Evolutionary conservation across 2,888 invertebrate species (phyloP).

Genomic region (Laothoe populi): DNA sequence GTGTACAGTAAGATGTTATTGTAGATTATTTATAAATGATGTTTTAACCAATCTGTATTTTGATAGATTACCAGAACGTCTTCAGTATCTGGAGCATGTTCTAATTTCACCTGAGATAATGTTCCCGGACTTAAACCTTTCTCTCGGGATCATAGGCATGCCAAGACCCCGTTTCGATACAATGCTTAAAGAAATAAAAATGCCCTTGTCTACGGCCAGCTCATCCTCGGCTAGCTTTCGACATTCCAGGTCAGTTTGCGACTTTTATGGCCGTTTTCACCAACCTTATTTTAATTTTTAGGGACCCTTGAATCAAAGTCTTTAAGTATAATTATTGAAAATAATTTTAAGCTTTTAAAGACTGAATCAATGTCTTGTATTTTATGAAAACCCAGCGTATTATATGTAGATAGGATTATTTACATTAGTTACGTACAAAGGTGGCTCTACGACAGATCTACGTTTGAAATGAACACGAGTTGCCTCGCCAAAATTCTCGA

Average conservation of each 20-base stretch:
- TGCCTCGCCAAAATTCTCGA: too few relatives aligned
- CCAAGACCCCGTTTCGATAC: slow-evolving; percentile 77
- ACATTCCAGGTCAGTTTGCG: slow-evolving; percentile 11
- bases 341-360: too few relatives aligned
- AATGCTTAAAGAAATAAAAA: slow-evolving; percentile 61
- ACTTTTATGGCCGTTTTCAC: neutral
- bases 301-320: too few relatives aligned
- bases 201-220: slow-evolving; percentile 25
- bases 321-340: too few relatives aligned
- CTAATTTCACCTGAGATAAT: slow-evolving; percentile 77
- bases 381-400: too few relatives aligned
- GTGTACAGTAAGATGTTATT: too few relatives aligned
- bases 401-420: too few relatives aligned
- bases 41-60: neutral
- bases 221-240: slow-evolving; percentile 30
- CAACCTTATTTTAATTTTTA: neutral
- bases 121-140: slow-evolving; percentile 65
- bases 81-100: slow-evolving; percentile 75
- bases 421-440: too few relatives aligned
- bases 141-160: slow-evolving; percentile 84
- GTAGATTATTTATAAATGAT: too few relatives aligned
- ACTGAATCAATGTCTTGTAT: too few relatives aligned
- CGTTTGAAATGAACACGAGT: too few relatives aligned
- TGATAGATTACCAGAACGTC: slow-evolving; percentile 54
- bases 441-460: too few relatives aligned